A percentile compares a stretch with the other conserved stretches of the same genome.
Evolutionary conservation across 2,797 vertebrate species (phyloP).

Genomic region (Pempheris klunzingeri): DNA sequence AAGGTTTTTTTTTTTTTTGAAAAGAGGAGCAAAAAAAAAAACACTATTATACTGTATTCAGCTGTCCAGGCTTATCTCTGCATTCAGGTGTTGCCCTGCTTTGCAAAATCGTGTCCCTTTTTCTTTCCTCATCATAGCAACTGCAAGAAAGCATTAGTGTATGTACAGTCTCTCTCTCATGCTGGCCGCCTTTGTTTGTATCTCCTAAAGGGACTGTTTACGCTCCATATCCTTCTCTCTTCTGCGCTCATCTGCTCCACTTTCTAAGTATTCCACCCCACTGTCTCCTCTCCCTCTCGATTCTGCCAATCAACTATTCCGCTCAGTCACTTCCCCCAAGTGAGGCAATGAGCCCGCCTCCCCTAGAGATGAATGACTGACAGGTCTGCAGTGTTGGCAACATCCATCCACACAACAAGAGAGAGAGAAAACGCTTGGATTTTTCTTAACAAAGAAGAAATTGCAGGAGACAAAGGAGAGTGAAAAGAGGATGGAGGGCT

Average conservation of each 20-base stretch:
- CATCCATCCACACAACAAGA: constrained; percentile 68
- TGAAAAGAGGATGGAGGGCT: constrained; percentile 1
- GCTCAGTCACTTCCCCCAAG: constrained; percentile 71
- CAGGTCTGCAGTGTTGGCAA: constrained; percentile 77
- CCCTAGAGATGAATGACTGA: constrained; percentile 79
- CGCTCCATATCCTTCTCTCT: constrained; percentile 57
- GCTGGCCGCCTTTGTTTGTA: constrained; percentile 61
- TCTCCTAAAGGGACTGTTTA: constrained; percentile 72
- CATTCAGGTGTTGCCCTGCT: constrained; percentile 50
- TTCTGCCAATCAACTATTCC: constrained; percentile 77
- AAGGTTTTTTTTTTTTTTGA: constrained; percentile 23
- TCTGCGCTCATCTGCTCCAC: constrained; percentile 68
- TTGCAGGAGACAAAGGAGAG: constrained; percentile 40
- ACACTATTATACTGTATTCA: constrained; percentile 26
- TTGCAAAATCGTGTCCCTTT: constrained; percentile 27
- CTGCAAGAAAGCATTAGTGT: constrained; percentile 23
- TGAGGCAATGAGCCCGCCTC: constrained; percentile 68
- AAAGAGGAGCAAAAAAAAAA: not conserved
- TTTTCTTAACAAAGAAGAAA: constrained; percentile 57
- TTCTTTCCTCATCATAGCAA: constrained; percentile 42
- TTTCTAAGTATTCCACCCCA: constrained; percentile 67
- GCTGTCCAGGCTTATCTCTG: constrained; percentile 39
- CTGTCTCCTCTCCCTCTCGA: constrained; percentile 63
- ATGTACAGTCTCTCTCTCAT: constrained; percentile 33
- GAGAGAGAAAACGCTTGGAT: constrained; percentile 48